These are phyloP conservation scores for Myotis pilosus DNA, from an alignment of 2,797 vertebrate species.

Conservation along the genomic window DNA sequence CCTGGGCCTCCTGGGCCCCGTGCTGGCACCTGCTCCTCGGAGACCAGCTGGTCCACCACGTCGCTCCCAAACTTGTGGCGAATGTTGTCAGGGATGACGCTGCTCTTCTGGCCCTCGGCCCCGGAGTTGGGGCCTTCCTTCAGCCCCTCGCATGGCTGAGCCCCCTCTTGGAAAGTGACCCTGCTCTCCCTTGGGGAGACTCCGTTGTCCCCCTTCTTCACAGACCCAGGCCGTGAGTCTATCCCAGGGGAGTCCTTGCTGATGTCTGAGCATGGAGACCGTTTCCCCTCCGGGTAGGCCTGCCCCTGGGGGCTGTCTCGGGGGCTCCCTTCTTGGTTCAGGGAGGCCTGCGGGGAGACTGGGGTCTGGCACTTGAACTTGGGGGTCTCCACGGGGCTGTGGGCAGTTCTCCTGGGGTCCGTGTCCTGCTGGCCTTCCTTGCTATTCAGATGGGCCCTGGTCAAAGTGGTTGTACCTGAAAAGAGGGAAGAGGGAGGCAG, in stretches of 20 bases:
- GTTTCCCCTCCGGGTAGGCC: background rate
- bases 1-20: background rate
- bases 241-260: background rate
- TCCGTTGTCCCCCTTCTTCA: background rate
- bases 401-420: background rate
- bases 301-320: background rate
- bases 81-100: constrained; percentile 64
- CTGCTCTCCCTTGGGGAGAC: background rate
- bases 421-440: constrained; percentile 25
- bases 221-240: background rate
- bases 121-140: background rate
- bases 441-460: background rate
- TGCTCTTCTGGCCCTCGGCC: background rate
- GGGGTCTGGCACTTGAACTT: constrained; percentile 18
- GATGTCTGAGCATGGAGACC: fast-evolving
- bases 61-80: constrained; percentile 77
- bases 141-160: background rate
- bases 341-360: background rate
- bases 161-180: background rate
- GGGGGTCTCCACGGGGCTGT: background rate
- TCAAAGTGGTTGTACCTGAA: constrained; percentile 40
- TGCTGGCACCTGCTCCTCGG: constrained; percentile 75
- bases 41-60: constrained; percentile 68
- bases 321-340: background rate
- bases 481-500: background rate